Conservation (phyloP, 2,113 vertebrate genomes). For the Canis aureus region DNA sequence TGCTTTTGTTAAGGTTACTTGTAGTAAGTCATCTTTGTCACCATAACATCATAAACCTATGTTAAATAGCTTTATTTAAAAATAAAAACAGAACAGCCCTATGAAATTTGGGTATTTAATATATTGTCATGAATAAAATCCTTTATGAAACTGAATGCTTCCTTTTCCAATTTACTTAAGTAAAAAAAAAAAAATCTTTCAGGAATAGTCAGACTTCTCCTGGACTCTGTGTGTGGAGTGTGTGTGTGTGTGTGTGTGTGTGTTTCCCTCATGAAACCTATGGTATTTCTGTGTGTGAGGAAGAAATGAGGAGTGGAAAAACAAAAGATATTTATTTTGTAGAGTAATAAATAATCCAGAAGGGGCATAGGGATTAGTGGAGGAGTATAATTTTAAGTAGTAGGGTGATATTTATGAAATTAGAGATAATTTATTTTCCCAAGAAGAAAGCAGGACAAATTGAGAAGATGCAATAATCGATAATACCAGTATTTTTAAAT, state of each 20-base stretch:
- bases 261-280: background rate
- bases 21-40: background rate
- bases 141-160: background rate
- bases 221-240: background rate
- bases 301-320: background rate
- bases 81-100: background rate
- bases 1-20: background rate
- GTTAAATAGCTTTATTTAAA: background rate
- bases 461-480: background rate
- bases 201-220: background rate
- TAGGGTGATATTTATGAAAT: background rate
- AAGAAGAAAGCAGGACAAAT: background rate
- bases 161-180: background rate
- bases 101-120: conserved; percentile 3
- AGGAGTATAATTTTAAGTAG: background rate
- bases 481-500: no score
- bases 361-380: background rate
- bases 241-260: background rate
- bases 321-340: background rate
- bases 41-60: background rate
- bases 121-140: background rate
- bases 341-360: background rate
- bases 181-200: background rate
- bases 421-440: background rate
- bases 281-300: background rate